A percentile compares a stretch with the other conserved stretches of the same genome.
phyloP scores from a whole-genome alignment of 2,888 invertebrate species.

The Torymus aiolomorphi region DNA sequence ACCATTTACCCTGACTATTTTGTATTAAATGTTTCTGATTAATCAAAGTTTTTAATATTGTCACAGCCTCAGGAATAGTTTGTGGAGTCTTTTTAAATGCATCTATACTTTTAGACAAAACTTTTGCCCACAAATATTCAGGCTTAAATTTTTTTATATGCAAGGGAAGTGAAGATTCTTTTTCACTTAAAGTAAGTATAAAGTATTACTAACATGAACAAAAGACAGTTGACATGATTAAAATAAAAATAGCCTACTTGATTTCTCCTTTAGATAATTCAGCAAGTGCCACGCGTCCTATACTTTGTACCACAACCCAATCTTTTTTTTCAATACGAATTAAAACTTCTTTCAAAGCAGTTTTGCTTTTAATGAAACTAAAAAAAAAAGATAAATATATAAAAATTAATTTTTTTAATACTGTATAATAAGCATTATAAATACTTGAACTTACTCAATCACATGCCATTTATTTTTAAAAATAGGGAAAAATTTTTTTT shows the following conservation, averaged over 20 bases:
- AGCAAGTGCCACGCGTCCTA: slow-evolving; percentile 65
- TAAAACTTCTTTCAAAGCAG: slow-evolving; percentile 54
- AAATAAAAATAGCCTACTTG: slow-evolving; percentile 25
- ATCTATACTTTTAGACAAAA: slow-evolving; percentile 67
- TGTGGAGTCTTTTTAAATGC: slow-evolving; percentile 68
- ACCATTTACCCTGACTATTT: slow-evolving; percentile 65
- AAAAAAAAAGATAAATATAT: slow-evolving; percentile 17
- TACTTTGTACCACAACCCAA: slow-evolving; percentile 62
- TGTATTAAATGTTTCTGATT: slow-evolving; percentile 61
- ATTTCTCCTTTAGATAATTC: slow-evolving; percentile 51
- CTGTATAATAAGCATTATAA: too few relatives aligned
- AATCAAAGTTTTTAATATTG: slow-evolving; percentile 63
- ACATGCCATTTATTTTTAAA: slow-evolving; percentile 66
- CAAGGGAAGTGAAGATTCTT: slow-evolving; percentile 62
- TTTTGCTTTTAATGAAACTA: slow-evolving; percentile 65
- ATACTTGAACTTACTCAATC: slow-evolving; percentile 59
- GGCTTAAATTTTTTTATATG: slow-evolving; percentile 67
- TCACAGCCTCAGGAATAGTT: slow-evolving; percentile 59
- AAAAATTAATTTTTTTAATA: too few relatives aligned
- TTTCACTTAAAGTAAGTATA: slow-evolving; percentile 55
- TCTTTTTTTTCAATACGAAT: slow-evolving; percentile 63
- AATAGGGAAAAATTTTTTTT: slow-evolving; percentile 65
- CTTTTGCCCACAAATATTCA: slow-evolving; percentile 68
- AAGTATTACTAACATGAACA: neutral
- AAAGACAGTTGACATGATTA: slow-evolving; percentile 3